A percentile compares a stretch with the other conserved stretches of the same genome.
Evolutionary conservation across 2,113 vertebrate genomes (phyloP).

Genomic region (Leucopsar rothschildi): DNA sequence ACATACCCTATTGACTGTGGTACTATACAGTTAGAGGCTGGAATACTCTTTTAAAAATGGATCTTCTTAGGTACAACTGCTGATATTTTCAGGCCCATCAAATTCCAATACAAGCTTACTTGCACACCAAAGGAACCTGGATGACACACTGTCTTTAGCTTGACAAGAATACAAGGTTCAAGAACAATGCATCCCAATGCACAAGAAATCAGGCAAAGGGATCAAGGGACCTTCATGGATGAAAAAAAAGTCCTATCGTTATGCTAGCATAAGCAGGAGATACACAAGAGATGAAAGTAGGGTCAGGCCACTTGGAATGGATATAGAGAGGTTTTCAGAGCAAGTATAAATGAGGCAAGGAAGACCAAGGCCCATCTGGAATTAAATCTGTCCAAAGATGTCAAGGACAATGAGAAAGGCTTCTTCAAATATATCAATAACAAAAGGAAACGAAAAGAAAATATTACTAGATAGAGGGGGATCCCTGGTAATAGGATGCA

Average conservation of each 20-base stretch:
- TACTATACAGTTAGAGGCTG: neutral
- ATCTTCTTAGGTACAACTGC: neutral
- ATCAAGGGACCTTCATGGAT: neutral
- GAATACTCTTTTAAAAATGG: neutral
- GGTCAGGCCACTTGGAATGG: neutral
- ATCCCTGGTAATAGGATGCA: neutral
- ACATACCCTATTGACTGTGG: neutral
- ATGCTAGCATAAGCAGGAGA: neutral
- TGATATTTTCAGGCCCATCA: neutral
- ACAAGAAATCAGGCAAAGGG: neutral
- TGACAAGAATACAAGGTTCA: neutral
- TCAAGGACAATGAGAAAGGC: neutral
- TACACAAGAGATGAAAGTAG: neutral
- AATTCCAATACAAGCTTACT: neutral
- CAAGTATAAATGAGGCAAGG: neutral
- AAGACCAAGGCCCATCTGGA: neutral
- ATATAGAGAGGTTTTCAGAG: neutral
- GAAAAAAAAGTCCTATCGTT: neutral
- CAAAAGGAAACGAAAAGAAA: neutral
- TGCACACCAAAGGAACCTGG: neutral
- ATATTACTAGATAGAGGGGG: neutral
- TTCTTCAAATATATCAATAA: neutral
- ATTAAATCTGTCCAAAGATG: neutral
- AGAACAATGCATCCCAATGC: neutral
- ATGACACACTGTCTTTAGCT: neutral